A percentile compares a stretch with the other conserved stretches of the same genome.
phyloP scores from a whole-genome alignment of 2,113 vertebrate species.

The Gymnogyps californianus region DNA sequence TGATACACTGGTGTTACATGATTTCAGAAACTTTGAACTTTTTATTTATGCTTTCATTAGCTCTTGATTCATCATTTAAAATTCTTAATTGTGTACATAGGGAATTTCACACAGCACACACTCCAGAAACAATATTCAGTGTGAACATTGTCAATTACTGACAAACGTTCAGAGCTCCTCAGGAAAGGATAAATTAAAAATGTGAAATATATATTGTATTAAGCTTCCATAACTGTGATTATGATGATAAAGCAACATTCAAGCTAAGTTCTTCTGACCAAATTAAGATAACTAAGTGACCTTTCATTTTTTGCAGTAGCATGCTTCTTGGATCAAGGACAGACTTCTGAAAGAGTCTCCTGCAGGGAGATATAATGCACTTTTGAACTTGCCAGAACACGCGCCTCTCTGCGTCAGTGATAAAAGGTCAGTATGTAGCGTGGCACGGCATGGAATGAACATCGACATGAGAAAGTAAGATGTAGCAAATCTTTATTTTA shows the following conservation, averaged over 20 bases:
- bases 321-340: not conserved
- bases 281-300: not conserved
- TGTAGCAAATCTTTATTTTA: not conserved
- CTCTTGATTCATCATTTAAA: not conserved
- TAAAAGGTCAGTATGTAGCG: not conserved
- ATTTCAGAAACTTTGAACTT: not conserved
- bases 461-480: not conserved
- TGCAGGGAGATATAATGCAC: not conserved
- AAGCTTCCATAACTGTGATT: not conserved
- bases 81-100: not conserved
- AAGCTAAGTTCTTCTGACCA: not conserved
- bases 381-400: constrained; percentile 8
- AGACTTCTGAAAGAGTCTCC: not conserved
- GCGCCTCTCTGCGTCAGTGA: not conserved
- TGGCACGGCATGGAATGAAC: not conserved
- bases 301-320: not conserved
- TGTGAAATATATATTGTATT: not conserved
- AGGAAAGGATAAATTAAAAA: not conserved
- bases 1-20: not conserved
- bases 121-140: not conserved
- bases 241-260: not conserved
- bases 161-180: not conserved
- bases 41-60: not conserved
- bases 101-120: not conserved
- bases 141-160: not conserved